Percentiles rank a stretch among this genome's conserved stretches.
phyloP scores from a whole-genome alignment of 1,140 invertebrate genomes.

The Neodiprion pinetum region DNA sequence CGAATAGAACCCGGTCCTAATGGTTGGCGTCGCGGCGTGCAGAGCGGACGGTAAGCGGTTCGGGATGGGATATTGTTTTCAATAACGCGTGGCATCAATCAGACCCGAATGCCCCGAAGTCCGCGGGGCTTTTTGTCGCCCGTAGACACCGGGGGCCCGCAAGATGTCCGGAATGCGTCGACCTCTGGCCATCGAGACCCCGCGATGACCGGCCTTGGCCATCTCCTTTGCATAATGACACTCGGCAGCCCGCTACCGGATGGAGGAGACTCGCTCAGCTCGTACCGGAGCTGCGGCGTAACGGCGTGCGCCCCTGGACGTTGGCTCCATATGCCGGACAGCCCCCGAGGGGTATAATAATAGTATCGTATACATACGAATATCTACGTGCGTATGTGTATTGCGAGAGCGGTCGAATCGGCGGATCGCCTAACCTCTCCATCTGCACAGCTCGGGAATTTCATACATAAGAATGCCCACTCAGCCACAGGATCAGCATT shows the following conservation, averaged over 20 bases:
- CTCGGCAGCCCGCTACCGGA: slow-evolving; percentile 12
- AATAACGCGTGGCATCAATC: slow-evolving; percentile 59
- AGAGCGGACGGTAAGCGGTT: slow-evolving; percentile 11
- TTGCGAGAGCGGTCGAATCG: not conserved
- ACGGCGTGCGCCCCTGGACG: not conserved
- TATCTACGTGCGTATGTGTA: slow-evolving; percentile 16
- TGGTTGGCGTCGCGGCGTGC: not conserved
- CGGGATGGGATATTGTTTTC: slow-evolving; percentile 56
- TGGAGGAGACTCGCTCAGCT: not conserved
- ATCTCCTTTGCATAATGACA: slow-evolving; percentile 61
- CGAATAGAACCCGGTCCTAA: not conserved
- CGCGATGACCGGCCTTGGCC: slow-evolving; percentile 55
- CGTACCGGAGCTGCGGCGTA: not conserved
- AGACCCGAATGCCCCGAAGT: slow-evolving; percentile 45
- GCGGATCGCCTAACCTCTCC: slow-evolving; percentile 7
- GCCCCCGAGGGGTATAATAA: slow-evolving; percentile 38
- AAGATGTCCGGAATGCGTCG: slow-evolving; percentile 56
- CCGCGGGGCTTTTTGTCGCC: not conserved
- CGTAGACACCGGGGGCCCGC: slow-evolving; percentile 25
- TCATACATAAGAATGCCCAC: slow-evolving; percentile 48
- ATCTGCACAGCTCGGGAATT: slow-evolving; percentile 38
- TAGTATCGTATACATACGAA: slow-evolving; percentile 41
- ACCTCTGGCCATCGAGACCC: slow-evolving; percentile 42
- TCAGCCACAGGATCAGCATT: slow-evolving; percentile 44
- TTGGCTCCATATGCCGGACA: slow-evolving; percentile 3